Base-by-base conservation (phyloP, 2,888 invertebrate genomes). In the Adelphocoris suturalis region DNA sequence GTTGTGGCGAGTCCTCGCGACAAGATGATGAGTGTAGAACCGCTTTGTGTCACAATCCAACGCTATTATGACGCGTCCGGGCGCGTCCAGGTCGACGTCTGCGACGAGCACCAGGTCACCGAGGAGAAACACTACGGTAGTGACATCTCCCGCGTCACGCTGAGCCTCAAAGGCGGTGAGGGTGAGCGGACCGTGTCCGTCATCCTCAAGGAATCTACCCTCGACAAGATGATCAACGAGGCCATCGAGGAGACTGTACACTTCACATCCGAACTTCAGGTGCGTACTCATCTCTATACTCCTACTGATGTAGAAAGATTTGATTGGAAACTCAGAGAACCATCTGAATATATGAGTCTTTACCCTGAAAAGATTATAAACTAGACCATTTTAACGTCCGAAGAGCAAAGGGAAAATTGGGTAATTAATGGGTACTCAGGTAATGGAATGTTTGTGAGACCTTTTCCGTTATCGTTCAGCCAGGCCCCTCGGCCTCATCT, bases 41-140 rank as follows among this genome's bases (percentile, higher is more conserved):
- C 78, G 27, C 55, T 88, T 11, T 78, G 87, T 46, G 28, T 16
- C 52, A 78, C 87, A 16, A 52, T 88, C 28, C 28, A 78, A 27
- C 76, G 78, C 14, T 78, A 88, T 16, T 88, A 61, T 61, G 85
- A 85, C 57, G 85, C 37, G 28, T n/a, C 28, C 16, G 87, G 87
- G 0, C 78, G 87, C 14, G 37, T 61, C n/a, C 27, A 61, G 27
- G 85, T 85, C 0, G 27, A 28, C 61, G 57, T 85, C 55, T 28
- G 61, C 27, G 28, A 85, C 61, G 61, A 61, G 55, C 78, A 88
- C 19, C 52, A 14, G 0, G 86, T 86, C 47, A 86, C 86, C n/a
- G 86, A 86, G 52, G 87, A 88, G 55, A 78, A 86, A 23, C 82
- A 90, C 90, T 90, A 86, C 57, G 61, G 75, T 5, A 86, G 90